phyloP scores from a whole-genome alignment of 2,797 vertebrate species.

The Aphelocoma californica region DNA sequence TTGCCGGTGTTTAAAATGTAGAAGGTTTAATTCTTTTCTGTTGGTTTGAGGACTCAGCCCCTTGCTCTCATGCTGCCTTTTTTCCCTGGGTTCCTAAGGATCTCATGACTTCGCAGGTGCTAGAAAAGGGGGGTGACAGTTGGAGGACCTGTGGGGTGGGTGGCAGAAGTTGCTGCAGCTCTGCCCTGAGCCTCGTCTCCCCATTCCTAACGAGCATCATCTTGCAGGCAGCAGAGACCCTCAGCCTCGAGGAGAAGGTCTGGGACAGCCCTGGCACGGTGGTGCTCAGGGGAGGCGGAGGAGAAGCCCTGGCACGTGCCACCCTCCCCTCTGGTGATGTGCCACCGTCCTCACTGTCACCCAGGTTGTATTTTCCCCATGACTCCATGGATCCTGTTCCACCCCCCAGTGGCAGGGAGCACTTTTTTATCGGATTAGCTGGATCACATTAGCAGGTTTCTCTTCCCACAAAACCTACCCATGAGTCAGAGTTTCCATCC shows the following conservation, averaged over 20 bases:
- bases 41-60: background rate
- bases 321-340: background rate
- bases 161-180: background rate
- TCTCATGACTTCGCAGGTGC: background rate
- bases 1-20: background rate
- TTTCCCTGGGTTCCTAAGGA: background rate
- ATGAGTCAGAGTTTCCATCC: constrained; percentile 42
- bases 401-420: accelerated
- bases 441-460: background rate
- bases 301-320: accelerated
- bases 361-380: background rate
- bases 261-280: background rate
- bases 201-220: accelerated
- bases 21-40: background rate
- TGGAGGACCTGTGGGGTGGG: accelerated
- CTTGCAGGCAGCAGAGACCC: background rate
- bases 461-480: background rate
- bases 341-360: background rate
- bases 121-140: background rate
- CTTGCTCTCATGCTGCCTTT: background rate
- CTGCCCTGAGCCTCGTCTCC: background rate
- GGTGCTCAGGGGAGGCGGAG: background rate
- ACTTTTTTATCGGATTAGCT: background rate
- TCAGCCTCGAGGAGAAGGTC: background rate
- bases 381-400: background rate